Evolutionary conservation across 2,797 vertebrate genomes (phyloP), one percentile per base, ranked within the genome.

Genomic region (Oryzias dopingdopingensis): DNA sequence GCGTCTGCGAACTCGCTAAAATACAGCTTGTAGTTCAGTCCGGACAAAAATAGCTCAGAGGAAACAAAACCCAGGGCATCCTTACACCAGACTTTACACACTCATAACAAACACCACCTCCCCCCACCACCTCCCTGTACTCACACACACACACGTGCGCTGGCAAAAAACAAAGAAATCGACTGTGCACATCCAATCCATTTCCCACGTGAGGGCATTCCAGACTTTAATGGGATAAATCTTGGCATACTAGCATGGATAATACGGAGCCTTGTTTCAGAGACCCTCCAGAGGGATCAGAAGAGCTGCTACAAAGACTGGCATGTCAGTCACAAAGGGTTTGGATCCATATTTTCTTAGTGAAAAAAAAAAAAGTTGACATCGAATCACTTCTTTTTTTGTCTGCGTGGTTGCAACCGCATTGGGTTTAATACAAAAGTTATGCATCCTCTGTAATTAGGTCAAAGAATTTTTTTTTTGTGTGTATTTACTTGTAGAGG

Each of bases 171-270:
- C 83, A 89, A 88, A 89, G 82, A 76, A 59, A 70, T 44, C 49
- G 69, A 81, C 67, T 81, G 78, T 84, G 71, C 65, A 14, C 60
- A 43, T 76, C 70, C 77, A 73, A 74, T 75, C 76, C 62, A 22
- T 67, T 77, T 79, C 78, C 83, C 83, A 85, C 67, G 67, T 83
- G 86, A 84, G 76, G 79, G 74, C 83, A 82, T 86, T 86, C 76
- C 79, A 76, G 68, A 64, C 74, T 77, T 77, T 81, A 86, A 82
- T 77, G 76, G 77, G 79, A 79, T 79, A 77, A 84, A 84, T 77
- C 80, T 77, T 83, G 84, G 85, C 76, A 70, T 70, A 72, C 60
- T 48, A 69, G 67, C 62, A 20, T 0, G 54, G 65, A 80, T 77
- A 70, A 80, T 74, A 76, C 80, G 77, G 74, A 76, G 29, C 22